phyloP scores from a whole-genome alignment of 1,140 invertebrate species.

The Octopus sinensis region DNA sequence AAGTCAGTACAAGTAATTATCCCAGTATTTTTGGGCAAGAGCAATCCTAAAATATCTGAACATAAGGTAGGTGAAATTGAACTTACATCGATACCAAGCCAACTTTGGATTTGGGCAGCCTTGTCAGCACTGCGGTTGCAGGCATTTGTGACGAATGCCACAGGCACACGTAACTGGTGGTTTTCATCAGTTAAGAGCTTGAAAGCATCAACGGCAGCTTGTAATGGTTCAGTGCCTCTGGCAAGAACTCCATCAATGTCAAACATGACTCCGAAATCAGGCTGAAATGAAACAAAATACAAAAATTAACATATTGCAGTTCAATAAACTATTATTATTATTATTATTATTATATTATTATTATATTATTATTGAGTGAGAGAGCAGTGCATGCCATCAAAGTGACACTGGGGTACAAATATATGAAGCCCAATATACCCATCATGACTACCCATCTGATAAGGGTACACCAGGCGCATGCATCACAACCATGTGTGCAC shows the following conservation, averaged over 20 bases:
- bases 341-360: too few species aligned
- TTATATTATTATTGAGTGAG: too few species aligned
- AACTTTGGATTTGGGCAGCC: slow-evolving; percentile 65
- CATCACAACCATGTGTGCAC: too few species aligned
- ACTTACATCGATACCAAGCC: slow-evolving; percentile 65
- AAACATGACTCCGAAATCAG: slow-evolving; percentile 67
- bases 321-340: too few species aligned
- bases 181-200: slow-evolving; percentile 61
- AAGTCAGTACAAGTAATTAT: background rate
- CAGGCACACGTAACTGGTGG: slow-evolving; percentile 67
- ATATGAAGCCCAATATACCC: too few species aligned
- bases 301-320: too few species aligned
- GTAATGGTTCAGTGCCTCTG: slow-evolving; percentile 65
- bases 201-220: slow-evolving; percentile 60
- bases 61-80: slow-evolving; percentile 1
- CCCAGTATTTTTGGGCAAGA: background rate
- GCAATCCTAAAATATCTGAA: background rate
- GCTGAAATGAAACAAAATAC: slow-evolving; percentile 24
- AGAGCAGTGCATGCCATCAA: too few species aligned
- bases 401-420: too few species aligned
- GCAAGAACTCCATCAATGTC: slow-evolving; percentile 75
- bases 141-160: slow-evolving; percentile 71
- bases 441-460: too few species aligned
- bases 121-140: slow-evolving; percentile 66
- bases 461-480: too few species aligned